Percentiles rank a stretch among this genome's conserved stretches.
These are phyloP conservation scores for Drosophila kuntzei DNA, from an alignment of 2,888 invertebrate genomes.

Conservation along the genomic window DNA sequence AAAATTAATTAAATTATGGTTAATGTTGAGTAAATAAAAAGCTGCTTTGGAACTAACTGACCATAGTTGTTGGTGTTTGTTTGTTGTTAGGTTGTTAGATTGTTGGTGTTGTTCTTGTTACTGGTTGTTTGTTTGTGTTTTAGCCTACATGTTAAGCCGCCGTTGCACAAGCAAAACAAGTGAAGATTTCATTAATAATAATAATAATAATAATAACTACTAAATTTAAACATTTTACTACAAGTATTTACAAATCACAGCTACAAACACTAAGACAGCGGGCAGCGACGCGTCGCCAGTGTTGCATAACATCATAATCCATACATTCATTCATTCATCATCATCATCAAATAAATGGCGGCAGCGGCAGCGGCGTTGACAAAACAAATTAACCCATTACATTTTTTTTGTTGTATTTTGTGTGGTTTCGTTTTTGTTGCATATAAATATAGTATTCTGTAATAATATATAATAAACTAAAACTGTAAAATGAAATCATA, in stretches of 20 bases:
- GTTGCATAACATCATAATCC: constrained; percentile 58
- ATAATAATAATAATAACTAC: constrained; percentile 66
- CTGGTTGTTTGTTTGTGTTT: constrained; percentile 14
- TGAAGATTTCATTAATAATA: constrained; percentile 49
- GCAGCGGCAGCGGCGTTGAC: constrained; percentile 12
- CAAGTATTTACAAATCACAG: constrained; percentile 77
- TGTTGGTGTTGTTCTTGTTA: constrained; percentile 9
- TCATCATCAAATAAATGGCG: constrained; percentile 23
- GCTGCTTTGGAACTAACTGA: constrained; percentile 59
- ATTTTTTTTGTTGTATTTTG: constrained; percentile 23
- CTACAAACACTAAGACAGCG: constrained; percentile 72
- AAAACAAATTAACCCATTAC: constrained; percentile 20
- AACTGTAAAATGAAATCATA: constrained; percentile 49
- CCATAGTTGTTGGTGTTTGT: constrained; percentile 13
- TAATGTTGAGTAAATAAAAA: constrained; percentile 50
- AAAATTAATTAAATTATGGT: constrained; percentile 38
- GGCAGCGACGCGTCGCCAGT: constrained; percentile 45
- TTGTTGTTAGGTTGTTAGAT: too few species aligned
- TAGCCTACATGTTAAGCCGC: constrained; percentile 28
- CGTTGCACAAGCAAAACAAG: constrained; percentile 51
- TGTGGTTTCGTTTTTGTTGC: constrained; percentile 12
- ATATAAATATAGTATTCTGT: constrained; percentile 15
- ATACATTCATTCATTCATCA: constrained; percentile 8
- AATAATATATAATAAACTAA: constrained; percentile 21
- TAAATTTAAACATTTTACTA: constrained; percentile 78